phyloP scores from a whole-genome alignment of 2,113 vertebrate species.

The Triplophysa dalaica region DNA sequence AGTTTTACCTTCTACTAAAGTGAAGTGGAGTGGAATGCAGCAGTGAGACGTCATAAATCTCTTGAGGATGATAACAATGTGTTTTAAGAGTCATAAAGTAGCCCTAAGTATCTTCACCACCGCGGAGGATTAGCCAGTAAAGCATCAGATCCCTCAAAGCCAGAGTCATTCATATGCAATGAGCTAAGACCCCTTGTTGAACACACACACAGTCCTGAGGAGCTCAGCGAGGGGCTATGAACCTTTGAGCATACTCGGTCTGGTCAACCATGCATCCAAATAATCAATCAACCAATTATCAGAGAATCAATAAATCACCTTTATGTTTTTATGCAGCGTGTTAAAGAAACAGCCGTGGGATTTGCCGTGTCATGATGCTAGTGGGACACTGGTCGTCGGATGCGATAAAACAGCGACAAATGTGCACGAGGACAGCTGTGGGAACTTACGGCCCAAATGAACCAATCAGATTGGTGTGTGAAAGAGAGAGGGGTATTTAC shows the following conservation, averaged over 20 bases:
- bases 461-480: conserved; percentile 46
- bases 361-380: conserved; percentile 33
- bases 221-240: conserved; percentile 32
- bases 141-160: conserved; percentile 58
- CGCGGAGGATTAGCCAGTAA: conserved; percentile 69
- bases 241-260: conserved; percentile 42
- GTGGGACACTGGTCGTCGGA: conserved; percentile 39
- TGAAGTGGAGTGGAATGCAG: conserved; percentile 68
- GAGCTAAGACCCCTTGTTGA: conserved; percentile 52
- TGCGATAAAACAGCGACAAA: conserved; percentile 49
- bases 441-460: conserved; percentile 45
- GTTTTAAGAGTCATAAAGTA: conserved; percentile 65
- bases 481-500: conserved; percentile 38
- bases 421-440: conserved; percentile 39
- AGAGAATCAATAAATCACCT: conserved; percentile 58
- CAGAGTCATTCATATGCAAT: conserved; percentile 65
- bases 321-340: conserved; percentile 30
- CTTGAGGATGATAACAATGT: conserved; percentile 73
- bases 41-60: conserved; percentile 71
- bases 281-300: conserved; percentile 52
- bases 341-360: conserved; percentile 28
- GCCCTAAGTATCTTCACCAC: conserved; percentile 69
- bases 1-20: conserved; percentile 63
- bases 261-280: conserved; percentile 48
- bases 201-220: conserved; percentile 47